Base-by-base conservation (phyloP, 2,888 invertebrate species). In the Podabrus alpinus region DNA sequence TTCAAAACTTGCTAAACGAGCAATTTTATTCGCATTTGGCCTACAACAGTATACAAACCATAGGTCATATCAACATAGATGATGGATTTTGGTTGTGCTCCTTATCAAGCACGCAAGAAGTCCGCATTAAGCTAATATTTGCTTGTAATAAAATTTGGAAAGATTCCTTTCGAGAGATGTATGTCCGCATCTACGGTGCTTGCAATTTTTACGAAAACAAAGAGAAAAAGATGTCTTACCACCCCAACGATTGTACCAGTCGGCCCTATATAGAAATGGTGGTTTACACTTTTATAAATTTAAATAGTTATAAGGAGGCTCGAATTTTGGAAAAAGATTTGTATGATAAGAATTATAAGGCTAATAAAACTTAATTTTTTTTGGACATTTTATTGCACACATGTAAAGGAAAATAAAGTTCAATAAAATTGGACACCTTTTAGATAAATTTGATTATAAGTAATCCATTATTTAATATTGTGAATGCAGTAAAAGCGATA, bases 171-270 rank as follows among this genome's bases (percentile, higher is more conserved):
- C 15, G 9, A 19, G 19, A 69, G 1, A 66, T 68, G 60, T 71
- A 68, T 24, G 71, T 15, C 0, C 15, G 21, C 45, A n/a, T 74
- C 10, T 74, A 68, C 45, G 74, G 70, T 21, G 64, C 29, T 45
- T 61, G 68, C n/a, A 66, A n/a, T 17, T 75, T 67, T 60, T 71
- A 71, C 15, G 11, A 21, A 15, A 71, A 15, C 1, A 10, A 59
- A 29, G 19, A 66, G 4, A 62, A 66, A 19, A n/a, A 10, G n/a
- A 16, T 59, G 17, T 24, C 16, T 5, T 5, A 17, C 9, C 21
- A 25, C 17, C 69, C 66, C 11, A 5, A 69, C 10, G 61, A 74
- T n/a, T 3, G 21, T 19, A 15, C 17, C 13, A 60, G 10, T 13
- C 15, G 19, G 15, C 59, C 15, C 7, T 59, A 15, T 10, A 10